These are phyloP conservation scores for Pangasianodon hypophthalmus DNA, from an alignment of 2,113 vertebrate genomes.

Conservation along the genomic window DNA sequence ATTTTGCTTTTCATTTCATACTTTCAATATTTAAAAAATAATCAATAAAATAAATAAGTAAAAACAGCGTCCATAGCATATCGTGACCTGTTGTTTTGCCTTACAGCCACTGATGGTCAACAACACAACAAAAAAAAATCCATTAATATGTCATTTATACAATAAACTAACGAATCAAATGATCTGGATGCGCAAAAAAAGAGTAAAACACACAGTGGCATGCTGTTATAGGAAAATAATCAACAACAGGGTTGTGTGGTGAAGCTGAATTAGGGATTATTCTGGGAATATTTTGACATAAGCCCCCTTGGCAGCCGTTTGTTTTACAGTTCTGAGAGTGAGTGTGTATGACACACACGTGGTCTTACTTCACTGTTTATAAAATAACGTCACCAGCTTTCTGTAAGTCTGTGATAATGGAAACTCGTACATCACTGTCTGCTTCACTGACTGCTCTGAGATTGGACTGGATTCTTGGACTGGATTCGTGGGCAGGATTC, in stretches of 20 bases:
- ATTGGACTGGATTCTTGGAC: neutral
- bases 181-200: neutral
- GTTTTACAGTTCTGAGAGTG: neutral
- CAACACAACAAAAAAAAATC: no score
- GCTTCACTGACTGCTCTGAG: neutral
- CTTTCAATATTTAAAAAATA: no score
- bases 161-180: neutral
- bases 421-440: neutral
- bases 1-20: neutral
- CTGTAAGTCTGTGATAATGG: neutral
- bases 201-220: neutral
- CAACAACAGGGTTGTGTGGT: neutral
- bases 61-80: no score
- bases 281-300: neutral
- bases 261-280: neutral
- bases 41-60: no score
- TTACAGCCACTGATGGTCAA: no score
- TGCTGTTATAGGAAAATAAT: neutral
- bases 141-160: no score
- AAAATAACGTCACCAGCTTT: neutral
- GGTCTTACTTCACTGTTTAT: neutral
- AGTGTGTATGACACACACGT: neutral
- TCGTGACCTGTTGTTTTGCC: no score
- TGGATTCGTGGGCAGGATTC: neutral
- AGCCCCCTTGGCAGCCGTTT: neutral